These are phyloP conservation scores for Macrobrachium rosenbergii DNA, from an alignment of 1,140 invertebrate genomes.

Conservation along the genomic window DNA sequence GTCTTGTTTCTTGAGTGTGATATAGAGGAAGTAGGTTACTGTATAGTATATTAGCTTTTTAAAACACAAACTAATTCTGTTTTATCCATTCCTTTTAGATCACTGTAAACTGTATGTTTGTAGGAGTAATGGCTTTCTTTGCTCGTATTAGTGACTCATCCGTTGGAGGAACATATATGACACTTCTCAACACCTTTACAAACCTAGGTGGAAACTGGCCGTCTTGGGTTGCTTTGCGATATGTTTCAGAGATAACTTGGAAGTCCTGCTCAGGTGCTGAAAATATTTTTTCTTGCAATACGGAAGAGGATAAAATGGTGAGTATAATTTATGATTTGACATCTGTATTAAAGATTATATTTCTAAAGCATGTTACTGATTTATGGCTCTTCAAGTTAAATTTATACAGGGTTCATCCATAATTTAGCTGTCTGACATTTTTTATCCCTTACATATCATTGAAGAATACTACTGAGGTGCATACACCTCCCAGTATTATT, in stretches of 20 bases:
- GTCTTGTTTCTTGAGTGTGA: no score
- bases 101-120: conserved; percentile 83
- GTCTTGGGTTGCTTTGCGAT: conserved; percentile 89
- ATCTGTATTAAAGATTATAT: conserved; percentile 19
- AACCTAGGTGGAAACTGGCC: conserved; percentile 99
- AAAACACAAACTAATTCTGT: background rate
- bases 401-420: background rate
- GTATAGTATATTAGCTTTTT: background rate
- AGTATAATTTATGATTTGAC: conserved; percentile 62
- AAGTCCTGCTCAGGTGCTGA: conserved; percentile 76
- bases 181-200: conserved; percentile 94
- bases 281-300: conserved; percentile 30
- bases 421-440: no score
- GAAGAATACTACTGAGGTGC: no score
- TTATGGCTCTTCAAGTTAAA: background rate
- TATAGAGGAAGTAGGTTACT: conserved; percentile 7
- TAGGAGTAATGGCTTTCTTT: conserved; percentile 83
- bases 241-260: conserved; percentile 90
- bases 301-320: conserved; percentile 67
- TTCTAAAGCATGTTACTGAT: no score
- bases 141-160: conserved; percentile 88
- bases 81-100: conserved; percentile 72
- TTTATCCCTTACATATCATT: background rate
- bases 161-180: conserved; percentile 99
- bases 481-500: no score